Percentiles rank a stretch among this genome's conserved stretches.
Evolutionary conservation across 2,888 invertebrate genomes (phyloP).

Genomic region (Netelia fuscicornis): DNA sequence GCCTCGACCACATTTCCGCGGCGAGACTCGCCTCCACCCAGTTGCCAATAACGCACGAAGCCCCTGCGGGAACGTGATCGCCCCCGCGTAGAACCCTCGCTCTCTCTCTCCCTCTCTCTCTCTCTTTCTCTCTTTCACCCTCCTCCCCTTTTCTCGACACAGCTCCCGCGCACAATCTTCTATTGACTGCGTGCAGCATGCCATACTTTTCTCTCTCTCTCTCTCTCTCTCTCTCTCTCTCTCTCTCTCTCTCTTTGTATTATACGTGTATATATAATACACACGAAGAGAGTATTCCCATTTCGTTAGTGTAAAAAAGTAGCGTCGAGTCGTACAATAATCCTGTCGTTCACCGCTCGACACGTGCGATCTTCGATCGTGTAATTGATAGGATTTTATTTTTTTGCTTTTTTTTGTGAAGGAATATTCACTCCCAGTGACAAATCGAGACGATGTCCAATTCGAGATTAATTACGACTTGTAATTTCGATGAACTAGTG

Average conservation of each 20-base stretch:
- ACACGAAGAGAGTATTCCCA: neutral
- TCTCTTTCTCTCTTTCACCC: neutral
- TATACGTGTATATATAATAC: neutral
- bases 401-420: too few relatives aligned
- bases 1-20: constrained; percentile 69
- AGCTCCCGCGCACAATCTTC: constrained; percentile 12
- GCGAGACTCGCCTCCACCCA: constrained; percentile 64
- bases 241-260: constrained; percentile 1
- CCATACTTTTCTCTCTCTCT: constrained; percentile 43
- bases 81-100: constrained; percentile 33
- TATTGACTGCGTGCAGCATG: constrained; percentile 63
- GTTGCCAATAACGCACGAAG: constrained; percentile 68
- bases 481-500: too few relatives aligned
- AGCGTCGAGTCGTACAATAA: constrained; percentile 60
- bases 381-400: neutral
- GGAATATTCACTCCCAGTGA: too few relatives aligned
- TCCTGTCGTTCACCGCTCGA: constrained; percentile 23
- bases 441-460: too few relatives aligned
- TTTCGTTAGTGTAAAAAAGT: constrained; percentile 48
- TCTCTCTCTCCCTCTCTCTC: constrained; percentile 10
- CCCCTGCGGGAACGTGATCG: constrained; percentile 65
- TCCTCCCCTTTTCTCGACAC: constrained; percentile 17
- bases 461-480: too few relatives aligned
- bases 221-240: neutral
- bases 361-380: constrained; percentile 11